Evolutionary conservation across 2,113 vertebrate genomes (phyloP), one percentile per base, ranked within the genome.

Genomic region (Ptychochromis oligacanthus): DNA sequence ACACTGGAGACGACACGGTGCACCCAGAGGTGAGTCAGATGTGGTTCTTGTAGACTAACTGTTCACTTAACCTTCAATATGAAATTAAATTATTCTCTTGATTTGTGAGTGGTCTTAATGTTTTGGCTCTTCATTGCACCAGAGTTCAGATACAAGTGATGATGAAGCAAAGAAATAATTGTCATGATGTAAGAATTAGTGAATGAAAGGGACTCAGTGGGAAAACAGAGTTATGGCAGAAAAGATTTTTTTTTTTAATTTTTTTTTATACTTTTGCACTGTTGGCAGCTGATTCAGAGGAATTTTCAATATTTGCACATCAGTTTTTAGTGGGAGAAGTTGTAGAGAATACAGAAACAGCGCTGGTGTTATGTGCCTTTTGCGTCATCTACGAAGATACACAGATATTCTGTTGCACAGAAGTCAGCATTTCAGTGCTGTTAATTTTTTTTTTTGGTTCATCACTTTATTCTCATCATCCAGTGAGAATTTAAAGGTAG

Each of bases 21-120:
- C 13, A 92, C 0, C 13, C 93, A 0, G 96, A 99, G 97, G 98
- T 98, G 95, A 93, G 36, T 61, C 36, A 1, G 9, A 31, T 20
- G 20, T 10, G 64, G n/a, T 15, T 26, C 46, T 49, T 67, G 64
- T 18, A 43, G 40, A 46, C 43, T 0, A 20, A 28, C 24, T 49
- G 18, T 70, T 70, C 49, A 28, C 65, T 49, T 20, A 0, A 7
- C 24, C 10, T 31, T 70, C 31, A 20, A 72, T 72, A 1, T 0
- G n/a, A n/a, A n/a, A 52, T 20, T 9, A 5, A 72, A 72, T 52
- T 0, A 31, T 72, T 72, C 65, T 52, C 1, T 72, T 72, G 15
- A 7, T 1, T 70, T 49, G 0, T 70, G 24, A 70, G 65, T 3
- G 6, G 36, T 36, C 36, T 36, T 36, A 7, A 36, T 7, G 36